Evolutionary conservation across 1,140 invertebrate genomes (phyloP).

Genomic region (Danaus plexippus): DNA sequence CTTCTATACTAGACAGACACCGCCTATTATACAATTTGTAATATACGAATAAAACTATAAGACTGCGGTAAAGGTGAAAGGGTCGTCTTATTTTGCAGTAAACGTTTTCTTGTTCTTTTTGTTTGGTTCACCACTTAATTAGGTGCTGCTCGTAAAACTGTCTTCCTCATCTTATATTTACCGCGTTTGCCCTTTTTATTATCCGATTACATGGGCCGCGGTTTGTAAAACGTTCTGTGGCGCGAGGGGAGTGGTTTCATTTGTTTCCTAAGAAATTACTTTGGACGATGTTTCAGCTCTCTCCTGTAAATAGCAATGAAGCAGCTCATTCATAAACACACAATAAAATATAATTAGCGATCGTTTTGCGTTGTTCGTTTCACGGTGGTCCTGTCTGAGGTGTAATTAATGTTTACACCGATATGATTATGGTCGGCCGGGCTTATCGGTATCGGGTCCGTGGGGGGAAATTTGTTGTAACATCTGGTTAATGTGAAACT

Average conservation of each 20-base stretch:
- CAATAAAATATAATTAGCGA: conserved; percentile 52
- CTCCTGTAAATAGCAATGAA: conserved; percentile 26
- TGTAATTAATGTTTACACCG: conserved; percentile 59
- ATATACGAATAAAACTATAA: too few relatives aligned
- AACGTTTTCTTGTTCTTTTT: conserved; percentile 59
- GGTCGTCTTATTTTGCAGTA: conserved; percentile 47
- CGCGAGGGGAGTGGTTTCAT: conserved; percentile 68
- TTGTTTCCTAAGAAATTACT: conserved; percentile 70
- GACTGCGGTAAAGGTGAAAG: conserved; percentile 7
- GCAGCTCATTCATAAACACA: conserved; percentile 34
- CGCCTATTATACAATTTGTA: too few relatives aligned
- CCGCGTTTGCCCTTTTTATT: conserved; percentile 72
- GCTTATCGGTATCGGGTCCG: conserved; percentile 49
- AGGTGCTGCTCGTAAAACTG: conserved; percentile 71
- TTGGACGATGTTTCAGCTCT: conserved; percentile 38
- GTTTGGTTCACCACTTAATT: conserved; percentile 70
- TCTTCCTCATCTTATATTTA: conserved; percentile 72
- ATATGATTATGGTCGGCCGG: conserved; percentile 57
- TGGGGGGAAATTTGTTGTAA: conserved; percentile 39
- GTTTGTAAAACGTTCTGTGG: conserved; percentile 60
- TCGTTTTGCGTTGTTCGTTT: conserved; percentile 44
- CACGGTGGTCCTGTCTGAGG: conserved; percentile 29
- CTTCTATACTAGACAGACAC: too few relatives aligned
- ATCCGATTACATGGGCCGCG: conserved; percentile 69
- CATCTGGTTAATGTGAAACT: conserved; percentile 7